phyloP scores from a whole-genome alignment of 1,140 invertebrate species.

The Platyura marginata region DNA sequence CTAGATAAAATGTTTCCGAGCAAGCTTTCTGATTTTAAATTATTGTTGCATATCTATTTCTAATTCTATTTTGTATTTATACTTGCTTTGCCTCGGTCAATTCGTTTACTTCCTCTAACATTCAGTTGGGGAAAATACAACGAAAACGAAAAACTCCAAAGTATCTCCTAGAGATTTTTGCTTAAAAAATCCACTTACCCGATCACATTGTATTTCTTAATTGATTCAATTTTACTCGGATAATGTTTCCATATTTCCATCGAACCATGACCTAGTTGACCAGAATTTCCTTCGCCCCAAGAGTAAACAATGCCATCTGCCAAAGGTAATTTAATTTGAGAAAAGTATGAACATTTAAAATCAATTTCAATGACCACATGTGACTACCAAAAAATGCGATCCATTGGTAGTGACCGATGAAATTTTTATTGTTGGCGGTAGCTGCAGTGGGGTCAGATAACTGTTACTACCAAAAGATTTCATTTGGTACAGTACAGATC shows the following conservation, averaged over 20 bases:
- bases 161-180: no score
- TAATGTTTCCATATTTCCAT: constrained; percentile 29
- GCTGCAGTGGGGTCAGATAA: constrained; percentile 30
- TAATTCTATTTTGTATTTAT: no score
- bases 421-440: constrained; percentile 32
- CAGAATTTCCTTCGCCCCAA: constrained; percentile 48
- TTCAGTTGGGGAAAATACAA: no score
- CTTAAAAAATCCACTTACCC: no score
- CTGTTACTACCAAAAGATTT: constrained; percentile 31
- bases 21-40: no score
- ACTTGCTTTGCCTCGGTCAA: no score
- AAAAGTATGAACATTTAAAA: no score
- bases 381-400: constrained; percentile 50
- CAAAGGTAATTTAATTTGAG: constrained; percentile 3
- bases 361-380: no score
- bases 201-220: constrained; percentile 39
- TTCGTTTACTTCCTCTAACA: no score
- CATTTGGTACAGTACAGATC: constrained; percentile 38
- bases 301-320: constrained; percentile 42
- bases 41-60: no score
- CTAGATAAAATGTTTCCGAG: no score
- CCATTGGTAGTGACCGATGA: constrained; percentile 38
- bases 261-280: constrained; percentile 47
- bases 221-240: constrained; percentile 35
- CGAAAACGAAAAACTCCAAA: no score